A percentile compares a stretch with the other conserved stretches of the same genome.
Evolutionary conservation across 2,113 vertebrate species (phyloP).

Genomic region (Thymallus thymallus): DNA sequence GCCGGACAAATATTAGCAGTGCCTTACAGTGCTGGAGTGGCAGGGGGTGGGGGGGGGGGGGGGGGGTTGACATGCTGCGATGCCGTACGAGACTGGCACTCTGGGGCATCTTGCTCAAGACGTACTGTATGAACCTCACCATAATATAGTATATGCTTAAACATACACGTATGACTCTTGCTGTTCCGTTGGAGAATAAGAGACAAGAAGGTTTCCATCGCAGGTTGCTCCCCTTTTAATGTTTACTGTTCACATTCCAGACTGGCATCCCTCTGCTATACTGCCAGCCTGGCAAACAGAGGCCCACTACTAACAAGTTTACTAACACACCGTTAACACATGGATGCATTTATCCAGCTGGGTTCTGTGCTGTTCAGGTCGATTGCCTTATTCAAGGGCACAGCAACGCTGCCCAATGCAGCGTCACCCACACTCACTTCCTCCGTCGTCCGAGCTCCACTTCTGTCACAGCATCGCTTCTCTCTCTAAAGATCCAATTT

Average conservation of each 20-base stretch:
- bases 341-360: conserved; percentile 45
- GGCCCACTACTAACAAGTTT: conserved; percentile 17
- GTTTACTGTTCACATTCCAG: not conserved
- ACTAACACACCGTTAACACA: conserved; percentile 47
- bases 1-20: conserved; percentile 68
- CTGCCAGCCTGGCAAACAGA: not conserved
- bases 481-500: conserved; percentile 35
- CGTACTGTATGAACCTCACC: not conserved
- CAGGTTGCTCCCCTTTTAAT: not conserved
- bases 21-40: conserved; percentile 64
- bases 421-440: conserved; percentile 56
- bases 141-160: not conserved
- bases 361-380: conserved; percentile 40
- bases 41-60: conserved; percentile 26
- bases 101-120: not conserved
- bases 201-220: not conserved
- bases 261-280: conserved; percentile 11
- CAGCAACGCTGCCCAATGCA: conserved; percentile 24
- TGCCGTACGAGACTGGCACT: conserved; percentile 19
- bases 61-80: conserved; percentile 34
- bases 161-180: not conserved
- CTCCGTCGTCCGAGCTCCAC: conserved; percentile 6
- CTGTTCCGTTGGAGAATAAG: too few relatives aligned
- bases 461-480: conserved; percentile 53
- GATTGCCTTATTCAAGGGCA: conserved; percentile 62